Conservation (phyloP, 2,113 vertebrate genomes). For the Macroglossus sobrinus region DNA sequence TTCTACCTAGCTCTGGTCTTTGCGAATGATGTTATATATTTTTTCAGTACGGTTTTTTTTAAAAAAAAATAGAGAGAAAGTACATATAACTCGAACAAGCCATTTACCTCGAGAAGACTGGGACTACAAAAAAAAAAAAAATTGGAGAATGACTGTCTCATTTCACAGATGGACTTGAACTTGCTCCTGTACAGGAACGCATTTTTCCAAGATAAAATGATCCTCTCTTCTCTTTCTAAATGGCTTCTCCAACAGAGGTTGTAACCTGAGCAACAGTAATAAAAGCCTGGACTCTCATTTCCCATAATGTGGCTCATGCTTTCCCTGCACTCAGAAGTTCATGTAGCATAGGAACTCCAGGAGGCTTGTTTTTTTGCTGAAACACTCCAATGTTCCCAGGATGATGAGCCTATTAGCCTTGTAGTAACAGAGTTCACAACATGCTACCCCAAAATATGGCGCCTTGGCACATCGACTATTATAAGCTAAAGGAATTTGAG, state of each 20-base stretch:
- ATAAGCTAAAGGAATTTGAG: background rate
- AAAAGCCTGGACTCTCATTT: background rate
- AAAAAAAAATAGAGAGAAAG: background rate
- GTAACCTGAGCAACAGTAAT: background rate
- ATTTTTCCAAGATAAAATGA: constrained; percentile 16
- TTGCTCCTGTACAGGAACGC: background rate
- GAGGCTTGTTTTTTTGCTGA: background rate
- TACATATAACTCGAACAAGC: background rate
- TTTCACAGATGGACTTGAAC: background rate
- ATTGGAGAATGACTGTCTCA: background rate
- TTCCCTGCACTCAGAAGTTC: background rate
- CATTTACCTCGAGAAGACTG: background rate
- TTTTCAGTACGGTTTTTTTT: background rate
- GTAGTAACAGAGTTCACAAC: background rate
- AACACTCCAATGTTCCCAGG: background rate
- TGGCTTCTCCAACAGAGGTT: background rate
- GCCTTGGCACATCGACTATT: background rate
- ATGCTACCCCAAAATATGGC: background rate
- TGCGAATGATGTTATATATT: background rate
- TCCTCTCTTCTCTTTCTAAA: background rate
- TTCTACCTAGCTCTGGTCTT: background rate
- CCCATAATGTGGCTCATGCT: background rate
- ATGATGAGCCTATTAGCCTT: background rate
- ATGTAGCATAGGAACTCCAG: background rate
- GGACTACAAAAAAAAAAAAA: background rate